A percentile compares a stretch with the other conserved stretches of the same genome.
Evolutionary conservation across 2,113 vertebrate genomes (phyloP).

Genomic region (Ptilorrhoa leucosticta): DNA sequence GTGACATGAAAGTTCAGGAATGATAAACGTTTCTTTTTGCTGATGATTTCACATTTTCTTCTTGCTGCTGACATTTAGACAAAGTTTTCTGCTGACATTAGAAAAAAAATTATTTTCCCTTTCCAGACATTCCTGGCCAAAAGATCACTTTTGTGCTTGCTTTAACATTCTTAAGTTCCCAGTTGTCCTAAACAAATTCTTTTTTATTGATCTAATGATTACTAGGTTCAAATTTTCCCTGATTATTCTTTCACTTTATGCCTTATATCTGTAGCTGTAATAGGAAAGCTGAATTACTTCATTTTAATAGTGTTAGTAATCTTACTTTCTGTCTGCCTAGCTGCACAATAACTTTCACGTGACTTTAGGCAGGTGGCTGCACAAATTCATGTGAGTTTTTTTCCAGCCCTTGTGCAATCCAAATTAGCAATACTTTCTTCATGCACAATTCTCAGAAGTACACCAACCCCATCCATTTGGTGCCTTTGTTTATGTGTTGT

Average conservation of each 20-base stretch:
- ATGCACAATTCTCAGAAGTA: background rate
- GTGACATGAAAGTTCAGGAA: conserved; percentile 46
- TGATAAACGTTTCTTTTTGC: conserved; percentile 44
- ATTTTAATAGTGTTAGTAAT: background rate
- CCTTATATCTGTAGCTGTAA: background rate
- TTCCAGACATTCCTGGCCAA: conserved; percentile 29
- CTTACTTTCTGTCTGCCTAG: background rate
- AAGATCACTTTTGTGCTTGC: conserved; percentile 33
- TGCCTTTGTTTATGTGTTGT: background rate
- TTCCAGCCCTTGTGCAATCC: background rate
- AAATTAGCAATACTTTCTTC: background rate
- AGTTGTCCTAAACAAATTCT: conserved; percentile 9
- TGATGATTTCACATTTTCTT: conserved; percentile 51
- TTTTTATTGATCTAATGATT: conserved; percentile 58
- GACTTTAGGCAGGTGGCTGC: conserved; percentile 3
- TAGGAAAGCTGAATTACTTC: background rate
- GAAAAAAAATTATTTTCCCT: conserved; percentile 27
- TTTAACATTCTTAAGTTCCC: conserved; percentile 48
- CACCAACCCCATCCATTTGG: background rate
- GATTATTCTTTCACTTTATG: conserved; percentile 37
- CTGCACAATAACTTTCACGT: background rate
- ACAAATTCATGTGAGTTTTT: background rate
- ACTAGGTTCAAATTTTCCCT: conserved; percentile 33
- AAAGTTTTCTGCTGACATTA: conserved; percentile 55
- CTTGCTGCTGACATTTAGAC: conserved; percentile 50